Evolutionary conservation across 37 sponge, comb jelly and placozoan species (phyloP).

Genomic region (Cliona cf. orientalis): DNA sequence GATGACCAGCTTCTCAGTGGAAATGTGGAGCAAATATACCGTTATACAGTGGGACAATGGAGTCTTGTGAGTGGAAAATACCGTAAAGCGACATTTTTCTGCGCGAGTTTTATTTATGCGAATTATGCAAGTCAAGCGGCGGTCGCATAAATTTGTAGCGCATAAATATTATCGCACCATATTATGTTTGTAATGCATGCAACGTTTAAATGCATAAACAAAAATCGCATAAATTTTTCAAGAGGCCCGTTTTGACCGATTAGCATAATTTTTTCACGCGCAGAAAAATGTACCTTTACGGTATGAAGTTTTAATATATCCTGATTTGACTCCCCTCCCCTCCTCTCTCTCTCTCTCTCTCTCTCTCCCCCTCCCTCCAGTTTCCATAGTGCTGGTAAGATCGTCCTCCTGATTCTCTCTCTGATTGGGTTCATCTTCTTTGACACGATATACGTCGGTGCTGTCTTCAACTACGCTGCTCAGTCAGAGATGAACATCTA

Average conservation of each 20-base stretch:
- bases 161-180: no score
- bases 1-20: slow-evolving; percentile 30
- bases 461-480: slow-evolving; percentile 69
- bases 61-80: slow-evolving; percentile 13
- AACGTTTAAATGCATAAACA: no score
- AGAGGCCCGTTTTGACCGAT: no score
- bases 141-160: no score
- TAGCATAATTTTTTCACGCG: no score
- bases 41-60: slow-evolving; percentile 28
- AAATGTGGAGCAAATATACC: slow-evolving; percentile 11
- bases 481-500: slow-evolving; percentile 78
- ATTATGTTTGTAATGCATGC: no score
- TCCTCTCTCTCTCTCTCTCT: neutral
- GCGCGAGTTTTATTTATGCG: no score
- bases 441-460: slow-evolving; percentile 67
- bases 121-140: no score
- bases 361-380: neutral
- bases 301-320: no score
- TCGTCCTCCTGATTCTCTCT: slow-evolving; percentile 21
- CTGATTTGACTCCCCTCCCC: neutral
- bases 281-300: no score
- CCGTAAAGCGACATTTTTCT: no score
- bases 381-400: slow-evolving; percentile 9
- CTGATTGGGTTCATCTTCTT: slow-evolving; percentile 69
- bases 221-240: no score